These are phyloP conservation scores for Lucilia sericata DNA, from an alignment of 1,140 invertebrate genomes.

Conservation along the genomic window DNA sequence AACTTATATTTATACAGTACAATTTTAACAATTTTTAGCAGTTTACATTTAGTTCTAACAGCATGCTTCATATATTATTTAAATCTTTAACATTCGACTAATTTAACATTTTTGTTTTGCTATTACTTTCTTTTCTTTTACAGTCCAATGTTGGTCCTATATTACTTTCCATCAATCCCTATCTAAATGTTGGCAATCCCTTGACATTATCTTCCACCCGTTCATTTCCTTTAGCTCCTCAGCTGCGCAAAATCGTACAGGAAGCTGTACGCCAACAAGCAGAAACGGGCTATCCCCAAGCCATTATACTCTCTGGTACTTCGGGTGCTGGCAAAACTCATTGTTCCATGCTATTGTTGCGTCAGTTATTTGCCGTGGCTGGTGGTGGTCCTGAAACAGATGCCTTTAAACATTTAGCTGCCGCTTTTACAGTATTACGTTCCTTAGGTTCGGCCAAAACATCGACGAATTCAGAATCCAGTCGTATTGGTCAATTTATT, in stretches of 20 bases:
- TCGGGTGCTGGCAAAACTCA: constrained; percentile 96
- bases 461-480: constrained; percentile 90
- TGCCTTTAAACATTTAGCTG: constrained; percentile 95
- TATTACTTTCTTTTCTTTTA: constrained; percentile 8
- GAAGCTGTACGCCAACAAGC: constrained; percentile 93
- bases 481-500: constrained; percentile 95
- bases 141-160: constrained; percentile 95
- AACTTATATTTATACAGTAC: too few species aligned
- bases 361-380: constrained; percentile 92
- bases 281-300: constrained; percentile 94
- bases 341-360: constrained; percentile 89
- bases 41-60: background rate
- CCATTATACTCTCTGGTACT: constrained; percentile 90
- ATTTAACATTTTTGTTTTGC: background rate
- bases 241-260: constrained; percentile 88
- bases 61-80: background rate
- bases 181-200: constrained; percentile 87
- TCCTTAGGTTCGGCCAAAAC: constrained; percentile 93
- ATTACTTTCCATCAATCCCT: constrained; percentile 88
- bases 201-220: constrained; percentile 88
- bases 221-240: constrained; percentile 75
- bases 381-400: constrained; percentile 94
- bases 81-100: background rate
- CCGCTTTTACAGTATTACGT: constrained; percentile 92
- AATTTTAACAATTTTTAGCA: too few species aligned